Conservation (phyloP, 2,888 invertebrate species). For the Acanthosepion lycidas region DNA sequence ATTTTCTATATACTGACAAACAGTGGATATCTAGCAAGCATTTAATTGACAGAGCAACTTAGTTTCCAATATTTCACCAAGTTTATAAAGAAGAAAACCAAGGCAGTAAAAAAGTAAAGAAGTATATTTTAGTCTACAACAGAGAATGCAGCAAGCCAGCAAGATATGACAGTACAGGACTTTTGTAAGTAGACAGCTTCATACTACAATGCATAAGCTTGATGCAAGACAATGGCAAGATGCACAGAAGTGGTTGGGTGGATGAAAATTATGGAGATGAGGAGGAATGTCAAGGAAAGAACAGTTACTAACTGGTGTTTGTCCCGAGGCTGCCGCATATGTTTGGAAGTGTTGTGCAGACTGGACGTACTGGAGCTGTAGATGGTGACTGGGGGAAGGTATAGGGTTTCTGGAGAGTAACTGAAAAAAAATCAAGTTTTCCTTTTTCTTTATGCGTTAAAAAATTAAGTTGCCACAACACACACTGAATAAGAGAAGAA, state of each 20-base stretch:
- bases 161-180: not conserved
- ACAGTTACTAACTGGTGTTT: conserved; percentile 45
- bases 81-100: not conserved
- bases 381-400: conserved; percentile 36
- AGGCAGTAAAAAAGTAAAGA: not conserved
- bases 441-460: not conserved
- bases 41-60: not conserved
- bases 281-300: not conserved
- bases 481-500: not conserved
- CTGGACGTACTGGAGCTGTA: conserved; percentile 43
- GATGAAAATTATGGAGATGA: not conserved
- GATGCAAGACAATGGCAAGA: not conserved
- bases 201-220: not conserved
- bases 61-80: not conserved
- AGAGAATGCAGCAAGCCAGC: not conserved
- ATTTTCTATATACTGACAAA: not conserved
- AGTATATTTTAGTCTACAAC: not conserved
- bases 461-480: not conserved
- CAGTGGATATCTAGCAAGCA: not conserved
- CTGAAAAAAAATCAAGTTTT: conserved; percentile 38
- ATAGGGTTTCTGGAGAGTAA: conserved; percentile 43
- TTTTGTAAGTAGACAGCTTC: not conserved
- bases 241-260: not conserved
- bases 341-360: conserved; percentile 42
- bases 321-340: conserved; percentile 41